Percentiles rank a stretch among this genome's conserved stretches.
Evolutionary conservation across 2,797 vertebrate genomes (phyloP).

Genomic region (Nothura maculosa): DNA sequence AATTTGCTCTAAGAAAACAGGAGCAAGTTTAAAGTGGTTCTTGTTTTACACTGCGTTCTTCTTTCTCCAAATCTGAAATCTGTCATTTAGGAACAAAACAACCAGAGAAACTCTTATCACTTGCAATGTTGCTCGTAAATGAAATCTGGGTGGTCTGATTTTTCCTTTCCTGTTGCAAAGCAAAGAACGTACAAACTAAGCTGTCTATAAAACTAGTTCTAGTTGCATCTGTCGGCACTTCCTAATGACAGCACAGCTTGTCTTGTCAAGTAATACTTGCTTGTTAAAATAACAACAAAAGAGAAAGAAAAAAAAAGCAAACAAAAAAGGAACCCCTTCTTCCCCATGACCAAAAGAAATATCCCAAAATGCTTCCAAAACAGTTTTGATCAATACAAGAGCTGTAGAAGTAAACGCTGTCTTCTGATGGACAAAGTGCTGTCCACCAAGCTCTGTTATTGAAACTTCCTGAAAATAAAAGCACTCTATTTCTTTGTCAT

Average conservation of each 20-base stretch:
- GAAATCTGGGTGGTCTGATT: constrained; percentile 35
- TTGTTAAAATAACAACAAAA: not conserved
- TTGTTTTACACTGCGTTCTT: not conserved
- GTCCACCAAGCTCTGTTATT: not conserved
- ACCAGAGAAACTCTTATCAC: not conserved
- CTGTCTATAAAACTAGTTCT: not conserved
- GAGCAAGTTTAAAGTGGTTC: not conserved
- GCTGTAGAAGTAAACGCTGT: not conserved
- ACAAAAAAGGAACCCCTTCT: too few species aligned
- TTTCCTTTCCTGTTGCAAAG: constrained; percentile 4
- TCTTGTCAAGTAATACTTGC: not conserved
- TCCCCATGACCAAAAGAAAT: too few species aligned
- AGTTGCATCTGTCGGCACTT: not conserved
- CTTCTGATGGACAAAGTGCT: not conserved
- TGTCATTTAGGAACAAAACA: constrained; percentile 9
- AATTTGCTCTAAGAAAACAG: not conserved
- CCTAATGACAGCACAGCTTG: constrained; percentile 13
- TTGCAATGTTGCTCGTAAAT: not conserved
- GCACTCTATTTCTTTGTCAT: constrained; percentile 13
- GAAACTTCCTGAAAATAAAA: not conserved
- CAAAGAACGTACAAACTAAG: constrained; percentile 9
- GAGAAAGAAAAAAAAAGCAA: not conserved
- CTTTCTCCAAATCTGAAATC: not conserved
- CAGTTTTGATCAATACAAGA: constrained; percentile 34
- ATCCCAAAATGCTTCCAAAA: not conserved